A percentile compares a stretch with the other conserved stretches of the same genome.
These are phyloP conservation scores for Elysia crispata DNA, from an alignment of 2,888 invertebrate species.

Conservation along the genomic window DNA sequence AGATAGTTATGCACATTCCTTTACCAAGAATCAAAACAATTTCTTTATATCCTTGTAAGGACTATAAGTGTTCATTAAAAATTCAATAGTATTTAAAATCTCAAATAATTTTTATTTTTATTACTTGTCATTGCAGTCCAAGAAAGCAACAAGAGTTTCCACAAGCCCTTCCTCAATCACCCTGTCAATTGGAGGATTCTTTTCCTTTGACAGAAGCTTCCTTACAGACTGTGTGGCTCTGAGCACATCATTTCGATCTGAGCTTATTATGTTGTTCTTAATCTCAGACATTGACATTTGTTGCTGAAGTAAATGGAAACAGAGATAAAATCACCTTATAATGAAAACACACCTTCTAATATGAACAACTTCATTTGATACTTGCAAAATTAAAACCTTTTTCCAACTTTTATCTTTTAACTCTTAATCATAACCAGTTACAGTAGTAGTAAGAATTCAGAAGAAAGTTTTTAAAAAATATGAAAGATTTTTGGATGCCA, in stretches of 20 bases:
- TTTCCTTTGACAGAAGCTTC: slow-evolving; percentile 91
- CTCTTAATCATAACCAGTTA: too few relatives aligned
- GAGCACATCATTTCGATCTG: slow-evolving; percentile 83
- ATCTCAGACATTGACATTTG: slow-evolving; percentile 85
- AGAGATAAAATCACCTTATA: background rate
- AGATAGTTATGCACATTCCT: too few relatives aligned
- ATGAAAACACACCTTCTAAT: background rate
- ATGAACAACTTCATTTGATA: background rate
- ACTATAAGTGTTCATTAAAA: too few relatives aligned
- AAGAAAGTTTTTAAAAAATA: too few relatives aligned
- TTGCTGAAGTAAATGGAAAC: slow-evolving; percentile 56
- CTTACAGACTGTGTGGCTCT: slow-evolving; percentile 89
- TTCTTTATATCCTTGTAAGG: too few relatives aligned
- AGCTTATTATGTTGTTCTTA: slow-evolving; percentile 83
- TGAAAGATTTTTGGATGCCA: too few relatives aligned
- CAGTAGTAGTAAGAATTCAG: too few relatives aligned
- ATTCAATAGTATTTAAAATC: too few relatives aligned
- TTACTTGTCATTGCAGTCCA: slow-evolving; percentile 86
- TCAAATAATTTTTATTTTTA: too few relatives aligned
- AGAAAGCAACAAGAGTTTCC: slow-evolving; percentile 87
- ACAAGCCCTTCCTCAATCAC: slow-evolving; percentile 92
- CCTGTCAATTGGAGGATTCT: slow-evolving; percentile 92
- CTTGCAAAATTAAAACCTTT: background rate
- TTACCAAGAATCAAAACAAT: too few relatives aligned
- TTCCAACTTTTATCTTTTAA: too few relatives aligned